Base-by-base conservation (phyloP, 2,888 invertebrate species). In the Euplexia lucipara region DNA sequence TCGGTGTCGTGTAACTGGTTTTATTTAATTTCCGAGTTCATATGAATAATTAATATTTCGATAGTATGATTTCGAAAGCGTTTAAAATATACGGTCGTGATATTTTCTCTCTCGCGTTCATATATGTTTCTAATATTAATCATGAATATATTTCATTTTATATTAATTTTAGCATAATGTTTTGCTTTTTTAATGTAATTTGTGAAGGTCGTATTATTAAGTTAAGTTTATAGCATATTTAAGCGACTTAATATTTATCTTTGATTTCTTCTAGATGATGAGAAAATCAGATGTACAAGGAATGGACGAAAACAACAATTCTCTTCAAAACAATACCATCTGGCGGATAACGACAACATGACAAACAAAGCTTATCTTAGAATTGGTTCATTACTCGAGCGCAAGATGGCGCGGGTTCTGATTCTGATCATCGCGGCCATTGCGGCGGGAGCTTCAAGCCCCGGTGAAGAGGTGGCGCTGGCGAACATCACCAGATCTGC, bases 401-500 rank as follows among this genome's bases (percentile, higher is more conserved):
- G 63, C 73, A 72, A 92, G 91, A 93, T 95, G 93, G 91, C 92
- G 88, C 75, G 89, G 57, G 62, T 89, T 39, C 48, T 90, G 34
- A 48, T 92, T 54, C 52, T 91, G 22, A 59, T 90, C 4, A 45
- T 89, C 54, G 73, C 80, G 41, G 66, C 82, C 3, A 74, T 79
- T 45, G 76, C 72, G 41, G 74, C 65, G 14, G 65, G 81, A 66
- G 88, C 83, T 84, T 82, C 88, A 5, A 83, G 75, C 42, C 68
- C 83, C 1, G 75, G 79, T 26, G 89, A 85, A 85, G 94, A 94
- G 89, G 91, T 92, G 90, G 88, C 92, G 87, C 82, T 95, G 34
- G 90, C 91, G 30, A 95, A 96, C 68, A 91, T 97, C 52, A 96
- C 96, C 9, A 93, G 97, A 79, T 95, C 96, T 70, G 96, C 96